Percentiles rank a stretch among this genome's conserved stretches.
phyloP scores from a whole-genome alignment of 2,888 invertebrate species.

The Deroplatys truncata region DNA sequence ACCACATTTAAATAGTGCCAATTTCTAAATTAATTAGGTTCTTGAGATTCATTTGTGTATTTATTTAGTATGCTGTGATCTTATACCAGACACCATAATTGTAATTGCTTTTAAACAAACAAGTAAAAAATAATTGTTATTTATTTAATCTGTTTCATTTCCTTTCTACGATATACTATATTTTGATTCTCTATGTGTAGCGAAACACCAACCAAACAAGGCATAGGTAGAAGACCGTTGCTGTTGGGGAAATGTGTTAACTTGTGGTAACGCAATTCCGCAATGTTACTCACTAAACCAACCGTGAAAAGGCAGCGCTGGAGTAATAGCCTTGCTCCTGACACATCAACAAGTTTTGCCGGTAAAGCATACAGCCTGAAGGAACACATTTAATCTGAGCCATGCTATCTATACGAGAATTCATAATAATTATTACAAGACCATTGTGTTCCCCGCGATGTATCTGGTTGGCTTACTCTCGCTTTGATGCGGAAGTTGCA shows the following conservation, averaged over 20 bases:
- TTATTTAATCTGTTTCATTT: too few relatives aligned
- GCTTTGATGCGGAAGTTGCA: neutral
- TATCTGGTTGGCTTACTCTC: neutral
- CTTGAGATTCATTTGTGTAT: too few relatives aligned
- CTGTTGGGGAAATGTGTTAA: neutral
- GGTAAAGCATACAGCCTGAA: neutral
- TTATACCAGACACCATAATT: too few relatives aligned
- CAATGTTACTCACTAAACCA: neutral
- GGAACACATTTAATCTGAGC: neutral
- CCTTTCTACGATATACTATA: too few relatives aligned
- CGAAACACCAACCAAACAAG: too few relatives aligned
- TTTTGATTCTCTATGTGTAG: too few relatives aligned
- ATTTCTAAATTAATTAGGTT: too few relatives aligned
- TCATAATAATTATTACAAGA: neutral
- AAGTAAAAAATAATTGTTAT: too few relatives aligned
- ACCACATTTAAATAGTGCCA: too few relatives aligned
- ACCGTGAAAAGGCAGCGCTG: neutral
- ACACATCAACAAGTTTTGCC: neutral
- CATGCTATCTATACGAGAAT: neutral
- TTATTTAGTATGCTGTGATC: too few relatives aligned
- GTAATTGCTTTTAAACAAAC: too few relatives aligned
- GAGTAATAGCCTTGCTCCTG: neutral
- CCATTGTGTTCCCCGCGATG: neutral
- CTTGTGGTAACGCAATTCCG: neutral
- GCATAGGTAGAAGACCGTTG: too few relatives aligned